These are phyloP conservation scores for Fulmarus glacialis DNA, from an alignment of 2,113 vertebrate species.

Conservation along the genomic window DNA sequence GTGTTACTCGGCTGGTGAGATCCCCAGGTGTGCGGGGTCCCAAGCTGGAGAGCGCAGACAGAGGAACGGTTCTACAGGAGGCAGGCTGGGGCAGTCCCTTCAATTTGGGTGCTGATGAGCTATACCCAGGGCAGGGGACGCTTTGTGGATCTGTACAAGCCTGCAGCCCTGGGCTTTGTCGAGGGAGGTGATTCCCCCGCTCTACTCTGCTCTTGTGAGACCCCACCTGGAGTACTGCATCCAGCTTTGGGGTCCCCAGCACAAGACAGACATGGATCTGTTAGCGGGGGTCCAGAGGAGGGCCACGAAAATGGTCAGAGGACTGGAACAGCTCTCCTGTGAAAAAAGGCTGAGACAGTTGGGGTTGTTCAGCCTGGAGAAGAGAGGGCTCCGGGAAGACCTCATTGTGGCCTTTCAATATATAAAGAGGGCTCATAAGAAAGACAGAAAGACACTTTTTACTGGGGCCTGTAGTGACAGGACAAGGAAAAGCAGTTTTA, in stretches of 20 bases:
- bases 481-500: not conserved
- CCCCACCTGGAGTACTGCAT: not conserved
- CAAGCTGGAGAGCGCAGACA: not conserved
- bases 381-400: not conserved
- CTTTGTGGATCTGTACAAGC: not conserved
- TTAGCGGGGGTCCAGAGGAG: not conserved
- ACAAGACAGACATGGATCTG: not conserved
- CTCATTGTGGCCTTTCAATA: not conserved
- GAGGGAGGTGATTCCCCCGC: not conserved
- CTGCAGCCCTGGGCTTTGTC: rapidly evolving
- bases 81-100: not conserved
- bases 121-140: not conserved
- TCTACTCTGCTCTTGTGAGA: not conserved
- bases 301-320: not conserved
- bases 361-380: not conserved
- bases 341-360: not conserved
- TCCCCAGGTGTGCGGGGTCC: not conserved
- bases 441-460: not conserved
- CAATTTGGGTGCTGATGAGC: not conserved
- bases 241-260: not conserved
- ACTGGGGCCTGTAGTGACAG: not conserved
- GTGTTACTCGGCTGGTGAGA: not conserved
- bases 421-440: not conserved
- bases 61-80: not conserved
- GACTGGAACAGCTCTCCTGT: not conserved